These are phyloP conservation scores for Acrocephalus arundinaceus DNA, from an alignment of 2,113 vertebrate genomes.

Conservation along the genomic window DNA sequence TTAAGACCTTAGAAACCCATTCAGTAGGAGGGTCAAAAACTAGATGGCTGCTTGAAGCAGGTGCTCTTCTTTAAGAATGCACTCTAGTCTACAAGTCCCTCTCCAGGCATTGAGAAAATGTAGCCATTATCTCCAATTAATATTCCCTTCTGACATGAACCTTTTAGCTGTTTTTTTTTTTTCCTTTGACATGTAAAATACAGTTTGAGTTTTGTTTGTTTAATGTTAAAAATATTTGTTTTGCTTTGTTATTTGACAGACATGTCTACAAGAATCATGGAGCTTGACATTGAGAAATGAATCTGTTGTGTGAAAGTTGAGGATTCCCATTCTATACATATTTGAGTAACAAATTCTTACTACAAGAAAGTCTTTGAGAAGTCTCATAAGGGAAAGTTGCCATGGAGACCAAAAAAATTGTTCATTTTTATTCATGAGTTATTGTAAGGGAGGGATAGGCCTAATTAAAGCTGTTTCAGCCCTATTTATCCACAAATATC, in stretches of 20 bases:
- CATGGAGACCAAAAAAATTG: background rate
- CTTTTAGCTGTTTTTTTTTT: background rate
- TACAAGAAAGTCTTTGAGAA: slow-evolving; percentile 15
- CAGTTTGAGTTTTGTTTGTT: background rate
- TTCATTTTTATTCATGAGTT: slow-evolving; percentile 61
- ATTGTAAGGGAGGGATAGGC: slow-evolving; percentile 22
- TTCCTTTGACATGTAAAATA: background rate
- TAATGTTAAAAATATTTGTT: background rate
- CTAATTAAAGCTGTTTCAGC: slow-evolving; percentile 44
- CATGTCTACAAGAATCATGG: background rate
- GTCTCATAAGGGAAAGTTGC: background rate
- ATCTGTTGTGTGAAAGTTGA: background rate
- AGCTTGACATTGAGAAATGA: background rate
- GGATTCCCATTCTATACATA: background rate
- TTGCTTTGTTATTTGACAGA: background rate
- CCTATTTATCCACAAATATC: slow-evolving; percentile 40
- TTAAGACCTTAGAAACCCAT: background rate
- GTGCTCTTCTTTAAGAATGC: slow-evolving; percentile 2
- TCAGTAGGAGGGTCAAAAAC: background rate
- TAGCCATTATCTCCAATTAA: background rate
- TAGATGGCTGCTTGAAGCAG: background rate
- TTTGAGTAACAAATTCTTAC: background rate
- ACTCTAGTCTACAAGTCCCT: background rate
- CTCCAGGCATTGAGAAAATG: background rate
- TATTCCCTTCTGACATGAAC: background rate